Base-by-base conservation (phyloP, 2,888 invertebrate genomes). In the Oligia latruncula region DNA sequence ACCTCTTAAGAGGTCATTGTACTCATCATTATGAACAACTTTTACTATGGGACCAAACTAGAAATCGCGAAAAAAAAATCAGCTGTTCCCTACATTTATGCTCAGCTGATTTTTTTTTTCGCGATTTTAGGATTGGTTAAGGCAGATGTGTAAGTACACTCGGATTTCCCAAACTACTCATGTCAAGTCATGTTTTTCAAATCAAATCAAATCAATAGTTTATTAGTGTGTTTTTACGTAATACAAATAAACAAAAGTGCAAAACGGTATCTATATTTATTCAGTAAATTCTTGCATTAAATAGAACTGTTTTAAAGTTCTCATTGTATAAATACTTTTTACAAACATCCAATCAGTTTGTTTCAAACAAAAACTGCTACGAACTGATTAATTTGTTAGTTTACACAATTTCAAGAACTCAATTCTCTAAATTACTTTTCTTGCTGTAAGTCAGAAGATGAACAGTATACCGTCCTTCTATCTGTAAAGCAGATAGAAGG, bases 311-410 rank as follows among this genome's bases (percentile, higher is more conserved):
- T 52, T 4, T 11, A 2, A 20, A 55, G 35, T 74, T 74, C 20
- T 15, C 29, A 55, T 65, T 46, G 15, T 29, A 65, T 17, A 40
- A 49, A 76, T 23, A 82, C 58, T n/a, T 75, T 71, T 75, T 75
- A 75, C 58, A 66, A 52, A 66, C 65, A 65, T 65, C 46, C 40
- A 40, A 82, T 75, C 55, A 82, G 76, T 29, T 46, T 4, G 29
- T 23, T 82, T 4, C 23, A 76, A 82, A 80, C 58, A 75, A 40
- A 43, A 76, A 83, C 49, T 66, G 49, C 77, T 43, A 4, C 29
- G n/a, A 66, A 76, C 76, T 58, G 83, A 76, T 83, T 83, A 65
- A 80, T 76, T 76, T 60, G 83, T 60, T 29, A 76, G 49, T 43
- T 65, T 74, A 52, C 9, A 79, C n/a, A 55, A 49, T 46, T 82